A percentile compares a stretch with the other conserved stretches of the same genome.
These are phyloP conservation scores for Cochlearius cochlearius DNA, from an alignment of 2,113 vertebrate genomes.

Conservation along the genomic window DNA sequence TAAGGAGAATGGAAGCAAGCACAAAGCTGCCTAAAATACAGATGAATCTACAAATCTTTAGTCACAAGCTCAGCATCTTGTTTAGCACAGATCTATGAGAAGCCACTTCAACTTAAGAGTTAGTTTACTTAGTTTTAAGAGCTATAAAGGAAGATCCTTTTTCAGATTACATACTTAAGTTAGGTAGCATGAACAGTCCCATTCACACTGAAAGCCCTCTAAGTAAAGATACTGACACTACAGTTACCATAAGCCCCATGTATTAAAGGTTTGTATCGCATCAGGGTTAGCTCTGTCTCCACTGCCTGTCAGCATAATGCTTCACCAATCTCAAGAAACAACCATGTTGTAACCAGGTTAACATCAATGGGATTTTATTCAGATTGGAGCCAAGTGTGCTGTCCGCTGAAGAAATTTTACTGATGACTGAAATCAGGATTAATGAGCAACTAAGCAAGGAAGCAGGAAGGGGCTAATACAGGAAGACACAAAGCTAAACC, in stretches of 20 bases:
- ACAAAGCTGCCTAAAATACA: background rate
- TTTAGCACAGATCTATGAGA: constrained; percentile 26
- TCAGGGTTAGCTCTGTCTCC: background rate
- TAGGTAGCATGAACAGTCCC: background rate
- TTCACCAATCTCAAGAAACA: background rate
- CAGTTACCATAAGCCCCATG: background rate
- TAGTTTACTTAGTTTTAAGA: constrained; percentile 24
- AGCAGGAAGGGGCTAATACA: background rate
- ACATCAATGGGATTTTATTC: background rate
- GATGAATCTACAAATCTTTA: background rate
- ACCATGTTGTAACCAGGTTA: background rate
- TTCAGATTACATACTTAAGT: background rate
- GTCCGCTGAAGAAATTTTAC: background rate
- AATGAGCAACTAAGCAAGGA: background rate
- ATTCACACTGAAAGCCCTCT: background rate
- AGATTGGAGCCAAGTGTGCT: background rate
- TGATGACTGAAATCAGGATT: background rate
- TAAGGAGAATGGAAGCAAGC: background rate
- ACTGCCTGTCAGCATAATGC: background rate
- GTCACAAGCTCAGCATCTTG: background rate
- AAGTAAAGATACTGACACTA: background rate
- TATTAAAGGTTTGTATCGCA: background rate
- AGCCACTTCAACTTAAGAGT: background rate
- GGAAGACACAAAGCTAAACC: background rate
- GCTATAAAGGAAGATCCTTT: background rate